phyloP scores from a whole-genome alignment of 1,140 invertebrate genomes.

The Colletes gigas region DNA sequence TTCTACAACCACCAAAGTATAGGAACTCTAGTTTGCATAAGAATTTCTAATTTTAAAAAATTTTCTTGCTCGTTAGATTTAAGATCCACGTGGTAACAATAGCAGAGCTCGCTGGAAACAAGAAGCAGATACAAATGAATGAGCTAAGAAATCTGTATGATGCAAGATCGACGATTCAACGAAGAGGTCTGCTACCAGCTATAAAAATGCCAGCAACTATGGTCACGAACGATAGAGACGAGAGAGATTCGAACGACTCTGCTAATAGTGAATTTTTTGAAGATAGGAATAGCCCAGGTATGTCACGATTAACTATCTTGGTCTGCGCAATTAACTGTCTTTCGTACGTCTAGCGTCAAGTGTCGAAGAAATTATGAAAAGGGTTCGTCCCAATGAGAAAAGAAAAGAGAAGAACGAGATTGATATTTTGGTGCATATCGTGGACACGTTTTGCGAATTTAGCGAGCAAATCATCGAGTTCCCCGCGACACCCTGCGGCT shows the following conservation, averaged over 20 bases:
- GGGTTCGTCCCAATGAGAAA: not conserved
- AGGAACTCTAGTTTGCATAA: too few species aligned
- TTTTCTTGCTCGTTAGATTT: not conserved
- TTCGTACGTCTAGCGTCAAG: not conserved
- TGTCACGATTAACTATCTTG: too few species aligned
- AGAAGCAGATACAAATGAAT: not conserved
- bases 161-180: not conserved
- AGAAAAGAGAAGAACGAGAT: conserved; percentile 5
- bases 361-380: not conserved
- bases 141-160: not conserved
- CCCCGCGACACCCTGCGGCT: conserved; percentile 42
- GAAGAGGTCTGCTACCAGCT: not conserved
- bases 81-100: not conserved
- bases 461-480: conserved; percentile 48
- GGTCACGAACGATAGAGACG: not conserved
- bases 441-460: conserved; percentile 36
- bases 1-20: too few species aligned
- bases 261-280: not conserved
- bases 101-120: conserved; percentile 3
- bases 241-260: too few species aligned
- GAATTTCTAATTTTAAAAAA: too few species aligned
- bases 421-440: conserved; percentile 4
- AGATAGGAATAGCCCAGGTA: not conserved
- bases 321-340: not conserved
- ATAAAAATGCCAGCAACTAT: not conserved